Percentiles rank a stretch among this genome's conserved stretches.
These are phyloP conservation scores for Polyergus mexicanus DNA, from an alignment of 1,140 invertebrate genomes.

Conservation along the genomic window DNA sequence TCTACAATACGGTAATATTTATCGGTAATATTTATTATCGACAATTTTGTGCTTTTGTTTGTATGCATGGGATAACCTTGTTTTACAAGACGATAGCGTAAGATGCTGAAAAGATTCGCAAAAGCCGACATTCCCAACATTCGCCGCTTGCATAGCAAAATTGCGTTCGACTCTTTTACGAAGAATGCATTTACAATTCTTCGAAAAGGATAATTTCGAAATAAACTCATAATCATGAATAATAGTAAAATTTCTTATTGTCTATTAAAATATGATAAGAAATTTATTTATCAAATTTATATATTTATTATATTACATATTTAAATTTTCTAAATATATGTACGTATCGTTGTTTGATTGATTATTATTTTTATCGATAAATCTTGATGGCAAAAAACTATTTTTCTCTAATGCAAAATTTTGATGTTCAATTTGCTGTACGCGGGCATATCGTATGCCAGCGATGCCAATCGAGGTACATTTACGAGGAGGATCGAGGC, in stretches of 20 bases:
- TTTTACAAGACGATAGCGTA: constrained; percentile 48
- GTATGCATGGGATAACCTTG: constrained; percentile 42
- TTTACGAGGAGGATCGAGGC: constrained; percentile 5
- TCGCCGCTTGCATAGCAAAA: constrained; percentile 36
- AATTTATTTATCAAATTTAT: not conserved
- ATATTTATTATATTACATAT: not conserved
- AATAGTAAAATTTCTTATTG: not conserved
- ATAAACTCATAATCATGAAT: not conserved
- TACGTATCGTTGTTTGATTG: not conserved
- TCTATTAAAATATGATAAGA: not conserved
- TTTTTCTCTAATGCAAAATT: not conserved
- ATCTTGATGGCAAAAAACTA: not conserved
- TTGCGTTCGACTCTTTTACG: not conserved
- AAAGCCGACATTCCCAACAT: constrained; percentile 8
- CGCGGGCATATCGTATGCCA: not conserved
- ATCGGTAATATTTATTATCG: constrained; percentile 47
- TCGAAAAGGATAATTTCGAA: constrained; percentile 15
- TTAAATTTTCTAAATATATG: not conserved
- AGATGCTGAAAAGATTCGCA: constrained; percentile 41
- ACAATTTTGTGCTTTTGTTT: constrained; percentile 29
- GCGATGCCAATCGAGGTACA: not conserved
- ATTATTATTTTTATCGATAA: not conserved
- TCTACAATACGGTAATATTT: constrained; percentile 22
- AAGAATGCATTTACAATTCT: constrained; percentile 9
- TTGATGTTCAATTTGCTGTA: not conserved